Conservation (phyloP, 2,888 invertebrate species). For the Oligia strigilis region DNA sequence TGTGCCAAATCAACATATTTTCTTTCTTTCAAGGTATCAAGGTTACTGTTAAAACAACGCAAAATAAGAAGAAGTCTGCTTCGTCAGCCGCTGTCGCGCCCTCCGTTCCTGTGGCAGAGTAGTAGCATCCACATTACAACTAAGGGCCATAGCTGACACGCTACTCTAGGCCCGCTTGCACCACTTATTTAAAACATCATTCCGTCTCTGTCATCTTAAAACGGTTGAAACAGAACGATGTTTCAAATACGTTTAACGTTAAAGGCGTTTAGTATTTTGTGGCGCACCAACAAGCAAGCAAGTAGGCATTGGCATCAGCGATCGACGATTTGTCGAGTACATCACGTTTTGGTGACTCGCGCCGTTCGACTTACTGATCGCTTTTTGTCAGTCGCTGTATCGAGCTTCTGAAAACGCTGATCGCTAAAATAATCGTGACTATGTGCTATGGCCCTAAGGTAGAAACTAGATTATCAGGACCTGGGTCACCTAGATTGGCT, state of each 20-base stretch:
- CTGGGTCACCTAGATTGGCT: not conserved
- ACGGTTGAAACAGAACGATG: not conserved
- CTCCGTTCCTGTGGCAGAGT: not conserved
- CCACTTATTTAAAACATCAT: not conserved
- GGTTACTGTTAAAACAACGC: slow-evolving; percentile 2
- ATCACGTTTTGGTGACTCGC: not conserved
- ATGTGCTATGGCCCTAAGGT: not conserved
- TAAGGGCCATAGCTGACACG: not conserved
- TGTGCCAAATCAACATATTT: not conserved
- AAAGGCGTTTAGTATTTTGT: not conserved
- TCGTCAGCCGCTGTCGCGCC: not conserved
- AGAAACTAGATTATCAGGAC: slow-evolving; percentile 6
- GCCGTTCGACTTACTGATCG: no score
- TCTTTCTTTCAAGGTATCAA: slow-evolving; percentile 12
- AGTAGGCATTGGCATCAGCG: not conserved
- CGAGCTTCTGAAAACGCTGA: slow-evolving; percentile 2
- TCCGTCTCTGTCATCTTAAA: not conserved
- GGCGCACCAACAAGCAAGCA: not conserved
- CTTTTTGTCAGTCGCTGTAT: not conserved
- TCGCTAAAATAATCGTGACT: slow-evolving; percentile 1
- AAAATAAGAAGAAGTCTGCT: slow-evolving; percentile 20
- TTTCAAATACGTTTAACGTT: not conserved
- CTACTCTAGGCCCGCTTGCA: not conserved
- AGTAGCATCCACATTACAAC: slow-evolving; percentile 25
- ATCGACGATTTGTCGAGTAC: not conserved